phyloP scores from a whole-genome alignment of 1,140 invertebrate species.

The Mycetomoellerius zeteki region DNA sequence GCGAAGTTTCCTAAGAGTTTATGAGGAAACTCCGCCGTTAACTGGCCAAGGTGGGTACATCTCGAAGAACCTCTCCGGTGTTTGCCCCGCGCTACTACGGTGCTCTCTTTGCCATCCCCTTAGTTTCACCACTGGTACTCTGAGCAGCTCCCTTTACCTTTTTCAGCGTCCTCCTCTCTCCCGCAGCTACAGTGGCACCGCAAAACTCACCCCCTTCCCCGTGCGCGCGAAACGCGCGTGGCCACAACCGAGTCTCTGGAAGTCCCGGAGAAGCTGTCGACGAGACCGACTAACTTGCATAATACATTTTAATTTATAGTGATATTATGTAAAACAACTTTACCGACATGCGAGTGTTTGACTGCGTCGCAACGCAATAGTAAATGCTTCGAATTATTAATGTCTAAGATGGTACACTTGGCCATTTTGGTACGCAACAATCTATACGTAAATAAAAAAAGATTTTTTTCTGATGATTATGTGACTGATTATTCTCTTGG shows the following conservation, averaged over 20 bases:
- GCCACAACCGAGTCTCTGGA: conserved; percentile 59
- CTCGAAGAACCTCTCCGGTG: conserved; percentile 73
- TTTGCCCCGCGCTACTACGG: conserved; percentile 69
- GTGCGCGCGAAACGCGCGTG: conserved; percentile 48
- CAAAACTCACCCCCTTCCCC: conserved; percentile 55
- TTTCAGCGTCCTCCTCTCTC: conserved; percentile 61
- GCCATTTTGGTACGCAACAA: background rate
- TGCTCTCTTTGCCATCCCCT: conserved; percentile 62
- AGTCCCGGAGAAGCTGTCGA: conserved; percentile 68
- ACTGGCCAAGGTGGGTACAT: conserved; percentile 64
- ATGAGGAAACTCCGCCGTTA: conserved; percentile 80
- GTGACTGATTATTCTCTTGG: background rate
- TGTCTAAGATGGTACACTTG: background rate
- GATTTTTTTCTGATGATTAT: background rate
- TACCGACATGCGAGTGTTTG: conserved; percentile 31
- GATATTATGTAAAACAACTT: conserved; percentile 75
- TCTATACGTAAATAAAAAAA: background rate
- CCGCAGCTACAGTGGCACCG: conserved; percentile 52
- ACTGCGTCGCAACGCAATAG: background rate
- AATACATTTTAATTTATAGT: conserved; percentile 77
- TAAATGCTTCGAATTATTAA: conserved; percentile 2
- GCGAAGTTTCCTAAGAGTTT: conserved; percentile 83
- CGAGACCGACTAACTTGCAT: conserved; percentile 74
- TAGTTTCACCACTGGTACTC: conserved; percentile 54
- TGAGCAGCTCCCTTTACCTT: conserved; percentile 45